Evolutionary conservation across 2,888 invertebrate genomes (phyloP), one percentile per base, ranked within the genome.

Genomic region (Melangyna quadrimaculata): DNA sequence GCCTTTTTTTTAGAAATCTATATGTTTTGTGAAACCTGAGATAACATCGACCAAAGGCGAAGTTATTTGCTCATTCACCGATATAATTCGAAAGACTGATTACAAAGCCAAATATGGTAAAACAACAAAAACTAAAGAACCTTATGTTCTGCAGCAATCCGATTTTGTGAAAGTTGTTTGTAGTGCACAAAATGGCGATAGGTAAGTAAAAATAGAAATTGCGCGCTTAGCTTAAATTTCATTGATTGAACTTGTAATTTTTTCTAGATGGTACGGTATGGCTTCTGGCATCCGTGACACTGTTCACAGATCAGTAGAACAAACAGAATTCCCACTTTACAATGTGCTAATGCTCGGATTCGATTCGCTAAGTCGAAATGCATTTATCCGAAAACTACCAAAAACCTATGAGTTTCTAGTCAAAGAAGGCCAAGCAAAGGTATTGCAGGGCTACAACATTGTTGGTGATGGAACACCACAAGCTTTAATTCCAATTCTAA

Each of bases 401-500:
- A 94, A 95, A 88, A 95, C 95, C 9, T 96, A 96, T 90, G 93
- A 94, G 14, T 96, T 94, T 90, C 90, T 97, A 61, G 94, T 93
- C 0, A 93, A 95, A 35, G 92, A 93, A 17, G 90, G 97, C 63
- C 92, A 94, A 8, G 94, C 94, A 2, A 92, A 94, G 29, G 93
- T 96, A 10, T 91, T 98, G 12, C 93, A 96, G 88, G 96, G 96
- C 89, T 96, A 95, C 89, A 97, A 97, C 89, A 97, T 97, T 88
- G 94, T 97, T 0, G 97, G 97, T 0, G 97, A 97, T 90, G 97
- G 97, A 0, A 97, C 97, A 0, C 96, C 97, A 0, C 97, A 96
- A 70, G 97, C 98, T 0, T 91, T 98, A 37, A 96, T 97, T 88
- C 98, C 98, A 0, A 95, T 98, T 79, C 92, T 98, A 1, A 97